Evolutionary conservation across 2,113 vertebrate species (phyloP), one percentile per base, ranked within the genome.

Genomic region (Petrocephalus zakoni): DNA sequence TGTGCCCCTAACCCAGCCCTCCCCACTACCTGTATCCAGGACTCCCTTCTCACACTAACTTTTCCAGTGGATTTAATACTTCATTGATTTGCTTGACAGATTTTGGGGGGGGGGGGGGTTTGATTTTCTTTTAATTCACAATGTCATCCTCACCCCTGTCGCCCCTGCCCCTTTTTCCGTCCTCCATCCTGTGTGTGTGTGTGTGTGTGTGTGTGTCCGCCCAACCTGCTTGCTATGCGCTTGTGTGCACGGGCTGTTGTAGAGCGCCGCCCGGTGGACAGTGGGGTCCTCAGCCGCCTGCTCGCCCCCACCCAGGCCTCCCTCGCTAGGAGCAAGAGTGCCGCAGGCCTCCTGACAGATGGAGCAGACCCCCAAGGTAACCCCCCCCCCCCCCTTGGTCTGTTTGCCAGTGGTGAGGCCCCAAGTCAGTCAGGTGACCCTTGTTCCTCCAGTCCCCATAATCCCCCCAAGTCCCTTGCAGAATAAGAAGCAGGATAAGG

Each of bases 311-410:
- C 97, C 92, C 96, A 97, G 95, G 96, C 96, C 68, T 97, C 97
- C 91, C 93, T 98, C 96, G 97, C 97, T 95, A 97, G 96, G 95
- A 98, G 97, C 95, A 98, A 97, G 97, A 99, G 97, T 88, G 94
- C 96, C 92, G 96, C 96, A 88, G 92, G 95, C 90, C 95, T 99
- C 68, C 96, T 96, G 85, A 93, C 96, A 89, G 95, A 97, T 93
- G 96, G 96, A 96, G 95, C 95, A 92, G 94, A 97, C 91, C 92
- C 92, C 92, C 91, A 96, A 98, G 97, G 97, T 99, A 98, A 98
- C 93, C 92, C 5, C 61, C 92, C 92, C 84, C 90, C 90, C 61
- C 90, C 91, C 89, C 89, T 84, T n/a, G 22, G 56, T 6, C 8
- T n/a, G 22, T 17, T 75, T 22, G 53, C 83, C 5, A 72, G 22